Evolutionary conservation across 2,888 invertebrate species (phyloP), one percentile per base, ranked within the genome.

Genomic region (Hoplodrina ambigua): DNA sequence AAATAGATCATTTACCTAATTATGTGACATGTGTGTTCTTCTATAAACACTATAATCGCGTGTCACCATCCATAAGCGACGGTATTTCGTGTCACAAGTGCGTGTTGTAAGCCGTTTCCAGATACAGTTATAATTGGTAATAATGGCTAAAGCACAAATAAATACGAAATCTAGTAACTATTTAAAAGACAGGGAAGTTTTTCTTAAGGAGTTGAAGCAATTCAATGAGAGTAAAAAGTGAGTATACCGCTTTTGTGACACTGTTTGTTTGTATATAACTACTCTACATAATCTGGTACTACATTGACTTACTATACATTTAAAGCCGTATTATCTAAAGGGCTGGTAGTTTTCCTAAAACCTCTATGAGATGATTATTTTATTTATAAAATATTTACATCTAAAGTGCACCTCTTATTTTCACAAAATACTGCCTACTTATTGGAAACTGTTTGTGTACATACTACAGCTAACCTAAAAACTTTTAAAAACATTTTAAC

Each of bases 201-300:
- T 98, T 96, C 94, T 98, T 82, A 97, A 97, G 92, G 99, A 99
- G 90, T 96, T 99, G 87, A 97, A 97, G 89, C 98, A 98, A 92
- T 99, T 99, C 92, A 99, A 99, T 94, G 98, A 98, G 84, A 97
- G 97, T 86, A 97, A 98, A 96, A 98, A 98, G 99, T 99, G 95
- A 97, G 97, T 96, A 77, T 75, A 54, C 8, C 55, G 41, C 55
- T 64, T 58, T 72, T 52, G 57, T 7, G 13, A 4, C 6, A 33
- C 30, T 3, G 0, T 46, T 58, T 61, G 20, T 56, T 44, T 50
- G 20, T 55, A 50, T 54, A 8, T 60, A 64, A 62, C 60, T 53
- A 44, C 46, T 30, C 30, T 52, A 46, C n/a, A 8, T 20, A 17
- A 17, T 56, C 6, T 10, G 19, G 15, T 53, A 41, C 19, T 44